phyloP scores from a whole-genome alignment of 1,140 invertebrate species.

The Drosophila rhopaloa region DNA sequence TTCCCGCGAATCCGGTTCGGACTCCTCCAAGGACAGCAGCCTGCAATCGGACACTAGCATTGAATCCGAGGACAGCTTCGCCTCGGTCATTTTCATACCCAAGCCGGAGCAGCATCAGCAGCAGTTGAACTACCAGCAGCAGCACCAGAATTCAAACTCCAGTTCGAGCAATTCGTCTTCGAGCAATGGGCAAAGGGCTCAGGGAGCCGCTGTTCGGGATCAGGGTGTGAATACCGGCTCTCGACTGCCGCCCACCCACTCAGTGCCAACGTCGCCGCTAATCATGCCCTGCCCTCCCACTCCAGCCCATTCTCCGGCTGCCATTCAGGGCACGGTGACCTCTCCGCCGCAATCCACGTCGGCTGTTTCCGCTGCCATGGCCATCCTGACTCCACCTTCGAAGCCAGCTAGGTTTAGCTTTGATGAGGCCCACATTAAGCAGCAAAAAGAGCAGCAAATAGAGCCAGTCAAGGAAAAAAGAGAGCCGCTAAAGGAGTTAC shows the following conservation, averaged over 20 bases:
- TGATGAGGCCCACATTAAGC: constrained; percentile 78
- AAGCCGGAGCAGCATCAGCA: constrained; percentile 86
- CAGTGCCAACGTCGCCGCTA: constrained; percentile 90
- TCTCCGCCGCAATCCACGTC: constrained; percentile 71
- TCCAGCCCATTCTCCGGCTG: constrained; percentile 83
- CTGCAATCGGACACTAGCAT: constrained; percentile 96
- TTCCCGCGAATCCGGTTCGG: constrained; percentile 93
- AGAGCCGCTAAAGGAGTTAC: constrained; percentile 8
- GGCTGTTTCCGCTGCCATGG: constrained; percentile 74
- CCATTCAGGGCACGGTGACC: constrained; percentile 63
- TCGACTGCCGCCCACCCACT: constrained; percentile 78
- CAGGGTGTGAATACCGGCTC: constrained; percentile 9
- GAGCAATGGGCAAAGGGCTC: constrained; percentile 53
- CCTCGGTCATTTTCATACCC: constrained; percentile 95
- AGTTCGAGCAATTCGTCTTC: constrained; percentile 84
- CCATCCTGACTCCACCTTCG: constrained; percentile 70
- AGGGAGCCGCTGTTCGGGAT: constrained; percentile 16
- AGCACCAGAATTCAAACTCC: constrained; percentile 85
- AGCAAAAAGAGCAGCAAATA: constrained; percentile 59
- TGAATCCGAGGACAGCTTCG: constrained; percentile 96
- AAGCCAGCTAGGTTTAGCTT: constrained; percentile 69
- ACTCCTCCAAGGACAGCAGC: constrained; percentile 96
- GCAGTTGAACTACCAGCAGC: constrained; percentile 75
- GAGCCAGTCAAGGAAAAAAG: constrained; percentile 31
- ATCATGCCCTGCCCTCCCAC: constrained; percentile 85